Conservation (phyloP, 2,113 vertebrate species). For the Odocoileus hemionus region DNA sequence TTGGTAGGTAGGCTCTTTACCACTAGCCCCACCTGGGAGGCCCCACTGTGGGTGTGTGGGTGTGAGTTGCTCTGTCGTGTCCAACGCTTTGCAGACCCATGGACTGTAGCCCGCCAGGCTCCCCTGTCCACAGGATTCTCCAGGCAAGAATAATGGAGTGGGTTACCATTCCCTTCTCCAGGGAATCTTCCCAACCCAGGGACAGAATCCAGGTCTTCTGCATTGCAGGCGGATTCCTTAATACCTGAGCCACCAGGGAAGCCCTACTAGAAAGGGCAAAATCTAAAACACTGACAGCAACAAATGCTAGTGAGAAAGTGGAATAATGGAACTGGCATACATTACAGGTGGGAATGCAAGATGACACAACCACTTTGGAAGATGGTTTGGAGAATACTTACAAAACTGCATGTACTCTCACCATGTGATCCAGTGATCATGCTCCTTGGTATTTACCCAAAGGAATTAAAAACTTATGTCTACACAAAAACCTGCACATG, state of each 20-base stretch:
- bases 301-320: not conserved
- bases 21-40: not conserved
- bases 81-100: not conserved
- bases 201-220: not conserved
- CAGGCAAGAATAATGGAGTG: not conserved
- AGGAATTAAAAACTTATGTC: not conserved
- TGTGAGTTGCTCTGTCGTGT: not conserved
- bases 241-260: not conserved
- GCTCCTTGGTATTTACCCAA: not conserved
- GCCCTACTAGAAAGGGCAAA: not conserved
- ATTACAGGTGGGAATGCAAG: not conserved
- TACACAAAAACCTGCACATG: not conserved
- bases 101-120: not conserved
- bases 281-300: not conserved
- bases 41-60: not conserved
- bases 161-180: not conserved
- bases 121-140: not conserved
- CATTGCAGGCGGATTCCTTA: not conserved
- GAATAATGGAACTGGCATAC: not conserved
- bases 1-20: not conserved
- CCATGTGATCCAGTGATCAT: not conserved
- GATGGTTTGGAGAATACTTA: not conserved
- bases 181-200: not conserved
- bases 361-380: not conserved
- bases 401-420: not conserved